Evolutionary conservation across 2,797 vertebrate genomes (phyloP), one percentile per base, ranked within the genome.

Genomic region (Pogonophryne albipinna): DNA sequence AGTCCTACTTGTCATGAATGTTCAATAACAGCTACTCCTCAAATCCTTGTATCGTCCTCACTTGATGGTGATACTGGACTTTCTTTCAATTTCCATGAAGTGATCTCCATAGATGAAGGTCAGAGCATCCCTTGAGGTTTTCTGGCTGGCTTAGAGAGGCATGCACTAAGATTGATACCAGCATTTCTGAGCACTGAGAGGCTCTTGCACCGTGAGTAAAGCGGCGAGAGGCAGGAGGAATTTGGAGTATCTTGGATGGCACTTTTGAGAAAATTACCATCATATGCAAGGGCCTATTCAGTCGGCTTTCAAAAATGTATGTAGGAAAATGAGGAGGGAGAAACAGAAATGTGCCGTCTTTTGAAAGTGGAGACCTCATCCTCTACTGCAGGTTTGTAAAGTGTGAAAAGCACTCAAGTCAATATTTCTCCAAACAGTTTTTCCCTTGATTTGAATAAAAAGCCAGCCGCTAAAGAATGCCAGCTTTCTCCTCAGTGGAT

Each of bases 71-170:
- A 85, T 74, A 63, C 60, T 64, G 56, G 57, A 62, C 50, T 57
- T 53, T 23, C 76, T 62, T 69, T 23, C 42, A 4, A 74, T 72
- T 63, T 20, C 63, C 46, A 58, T 76, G 74, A 75, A 85, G 82
- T 42, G 86, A 90, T 84, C 81, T 74, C 61, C 70, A 78, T 71
- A 83, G 87, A 88, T 90, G 84, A 79, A 82, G 66, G 74, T 74
- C 74, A 81, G 70, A 62, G 85, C 71, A 51, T 67, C 41, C 77
- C 23, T 51, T 52, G 56, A 74, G 68, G 71, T 71, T 70, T 79
- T 80, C 70, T 69, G 75, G 52, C 74, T 61, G 76, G 53, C 73
- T 78, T 73, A 77, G 70, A 74, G 76, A 47, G 10, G 55, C n/a
- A 3, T 16, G 66, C 78, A 52, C 61, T 82, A 78, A 90, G 75